Evolutionary conservation across 2,113 vertebrate genomes (phyloP), one percentile per base, ranked within the genome.

Genomic region (Phocoena phocoena): DNA sequence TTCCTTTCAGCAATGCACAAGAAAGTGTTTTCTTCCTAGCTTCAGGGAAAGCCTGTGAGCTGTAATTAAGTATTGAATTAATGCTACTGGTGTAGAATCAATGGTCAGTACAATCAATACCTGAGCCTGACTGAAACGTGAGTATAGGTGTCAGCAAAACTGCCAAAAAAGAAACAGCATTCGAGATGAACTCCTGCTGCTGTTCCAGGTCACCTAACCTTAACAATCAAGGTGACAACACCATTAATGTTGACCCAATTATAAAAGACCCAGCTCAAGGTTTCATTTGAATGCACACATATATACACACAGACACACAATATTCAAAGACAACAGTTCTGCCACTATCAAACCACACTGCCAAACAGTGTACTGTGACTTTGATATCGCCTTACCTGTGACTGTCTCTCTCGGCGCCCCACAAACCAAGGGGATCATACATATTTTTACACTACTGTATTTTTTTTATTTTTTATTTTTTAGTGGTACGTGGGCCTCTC

Each of bases 21-120:
- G 47, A 18, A n/a, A 58, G 14, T 77, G 25, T 80, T 94, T 94
- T 84, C 28, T 53, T 94, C 36, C 41, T 53, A 80, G 36, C 60
- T 77, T 82, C 65, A 76, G 76, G 63, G 47, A 81, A 92, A 94
- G 41, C 18, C 90, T 95, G 20, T 58, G 31, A 84, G 26, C 47
- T 95, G 44, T 70, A 92, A 90, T 94, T 94, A 90, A 87, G 36
- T 87, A 84, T 3, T 93, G 76, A 81, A 87, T 88, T 87, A 70
- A 84, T 44, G n/a, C 18, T 81, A 58, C 85, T 53, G 50, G 76
- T 92, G 95, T 58, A 74, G 86, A 68, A 86, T 96, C 67, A 65
- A 25, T 13, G 47, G 76, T 55, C 47, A 41, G 38, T 62, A 58
- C 8, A 85, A 96, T 88, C 83, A 36, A 18, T 74, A 79, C 41